Base-by-base conservation (phyloP, 1,140 invertebrate species). In the Oedothorax gibbosus region DNA sequence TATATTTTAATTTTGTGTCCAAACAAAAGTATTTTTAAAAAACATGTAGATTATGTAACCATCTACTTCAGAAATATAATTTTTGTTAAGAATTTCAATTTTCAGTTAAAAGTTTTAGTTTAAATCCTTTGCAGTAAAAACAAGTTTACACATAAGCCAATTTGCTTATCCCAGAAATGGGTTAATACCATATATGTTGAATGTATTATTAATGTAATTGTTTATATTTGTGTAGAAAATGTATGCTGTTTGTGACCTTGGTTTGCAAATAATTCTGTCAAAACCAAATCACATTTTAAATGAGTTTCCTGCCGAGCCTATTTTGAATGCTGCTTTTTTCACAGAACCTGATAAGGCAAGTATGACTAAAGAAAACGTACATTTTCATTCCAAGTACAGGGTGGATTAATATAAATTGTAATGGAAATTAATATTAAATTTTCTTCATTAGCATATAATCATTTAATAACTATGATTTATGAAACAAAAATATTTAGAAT, bases 161-260 rank as follows among this genome's bases (percentile, higher is more conserved):
- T n/a, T n/a, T n/a, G n/a, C n/a, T n/a, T n/a, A n/a, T n/a, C n/a
- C n/a, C n/a, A n/a, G n/a, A n/a, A n/a, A n/a, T n/a, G n/a, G n/a
- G n/a, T n/a, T n/a, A n/a, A n/a, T n/a, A n/a, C n/a, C n/a, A n/a
- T 62, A 2, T 62, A 62, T 7, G 69, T 6, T 14, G n/a, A 3
- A 18, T 18, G 6, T 12, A 62, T 62, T 18, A 15, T 12, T 15
- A 6, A 12, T 85, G 9, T 21, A 10, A 71, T 51, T 69, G 62
- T 57, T 82, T 60, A 50, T 76, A 65, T 88, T 88, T 81, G 90
- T 92, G 8, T 90, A 98, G 96, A 98, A 97, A 95, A 21, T 77
- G 88, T 99, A 97, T 94, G 95, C 97, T 64, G 94, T 98, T 72
- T 98, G 97, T 92, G 98, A 99, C 92, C 91, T 99, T 78, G 95